These are phyloP conservation scores for Wiebesia pumilae DNA, from an alignment of 1,140 invertebrate genomes.

Conservation along the genomic window DNA sequence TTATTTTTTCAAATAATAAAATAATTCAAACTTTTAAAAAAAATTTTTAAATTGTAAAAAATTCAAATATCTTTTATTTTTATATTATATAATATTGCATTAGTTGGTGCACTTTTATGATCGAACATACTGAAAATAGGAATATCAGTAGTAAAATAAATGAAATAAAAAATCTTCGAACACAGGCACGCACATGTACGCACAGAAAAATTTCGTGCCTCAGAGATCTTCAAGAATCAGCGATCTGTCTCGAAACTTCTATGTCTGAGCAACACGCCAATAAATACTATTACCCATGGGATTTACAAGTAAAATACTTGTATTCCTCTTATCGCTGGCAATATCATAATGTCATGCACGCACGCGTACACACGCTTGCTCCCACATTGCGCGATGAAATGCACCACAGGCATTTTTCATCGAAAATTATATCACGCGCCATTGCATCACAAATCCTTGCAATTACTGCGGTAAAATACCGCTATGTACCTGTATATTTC, in stretches of 20 bases:
- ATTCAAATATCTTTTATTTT: neutral
- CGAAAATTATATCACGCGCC: conserved; percentile 28
- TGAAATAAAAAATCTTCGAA: too few species aligned
- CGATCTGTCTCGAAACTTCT: neutral
- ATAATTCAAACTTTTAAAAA: too few species aligned
- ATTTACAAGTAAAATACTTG: neutral
- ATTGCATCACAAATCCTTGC: neutral
- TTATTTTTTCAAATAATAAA: too few species aligned
- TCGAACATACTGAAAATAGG: too few species aligned
- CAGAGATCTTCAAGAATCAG: neutral
- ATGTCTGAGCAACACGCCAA: neutral
- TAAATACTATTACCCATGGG: neutral
- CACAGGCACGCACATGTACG: too few species aligned
- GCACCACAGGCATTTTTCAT: neutral
- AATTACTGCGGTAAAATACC: neutral
- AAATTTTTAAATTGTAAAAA: too few species aligned
- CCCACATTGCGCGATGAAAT: neutral
- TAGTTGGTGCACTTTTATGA: neutral
- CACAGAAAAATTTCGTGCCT: neutral
- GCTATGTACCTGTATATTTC: neutral
- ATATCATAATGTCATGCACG: conserved; percentile 37
- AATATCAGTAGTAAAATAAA: too few species aligned
- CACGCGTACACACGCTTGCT: conserved; percentile 5
- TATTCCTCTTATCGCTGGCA: conserved; percentile 15
- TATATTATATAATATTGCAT: neutral